Base-by-base conservation (phyloP, 2,888 invertebrate genomes). In the Phorcus lineatus region DNA sequence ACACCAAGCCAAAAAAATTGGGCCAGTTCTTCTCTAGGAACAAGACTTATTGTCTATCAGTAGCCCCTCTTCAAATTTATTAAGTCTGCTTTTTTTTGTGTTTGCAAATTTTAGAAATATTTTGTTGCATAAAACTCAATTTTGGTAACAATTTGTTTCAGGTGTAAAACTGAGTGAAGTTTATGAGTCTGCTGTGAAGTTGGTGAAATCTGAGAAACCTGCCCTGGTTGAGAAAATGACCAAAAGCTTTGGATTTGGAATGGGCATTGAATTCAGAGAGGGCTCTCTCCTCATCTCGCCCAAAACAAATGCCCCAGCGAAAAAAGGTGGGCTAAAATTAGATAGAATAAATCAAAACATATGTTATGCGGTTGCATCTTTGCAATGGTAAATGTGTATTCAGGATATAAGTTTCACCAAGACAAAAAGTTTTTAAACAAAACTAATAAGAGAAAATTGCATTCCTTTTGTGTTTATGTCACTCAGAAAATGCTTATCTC, bases 261-360 rank as follows among this genome's bases (percentile, higher is more conserved):
- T 97, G 96, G 99, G 99, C 9, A 97, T 99, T 88, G 99, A 99
- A 92, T 99, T 99, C 93, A 96, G 99, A 80, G 99, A 99, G 93
- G 97, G 97, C 88, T 97, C 97, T 0, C 94, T 99, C 80, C 95
- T 98, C 0, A 97, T 99, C 90, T 97, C 97, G 0, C 96, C 97
- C 0, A 99, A 99, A 94, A 97, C 96, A 17, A 95, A 95, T 62
- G 95, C 96, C 0, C 92, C 95, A 1, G 96, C 96, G 0, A 96
- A 95, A 89, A 98, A 98, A 93, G 22, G 16, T 24, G 4, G 7
- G 31, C 16, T 17, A 16, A 4, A 52, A n/a, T 22, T 2, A 53
- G 0, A 9, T 36, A 66, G n/a, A 7, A 66, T 24, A 19, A 31
- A 16, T n/a, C 74, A 16, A 22, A 6, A 28, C 53, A 36, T 57